Conservation (phyloP, 1,140 invertebrate species). For the Lepidurus packardi region DNA sequence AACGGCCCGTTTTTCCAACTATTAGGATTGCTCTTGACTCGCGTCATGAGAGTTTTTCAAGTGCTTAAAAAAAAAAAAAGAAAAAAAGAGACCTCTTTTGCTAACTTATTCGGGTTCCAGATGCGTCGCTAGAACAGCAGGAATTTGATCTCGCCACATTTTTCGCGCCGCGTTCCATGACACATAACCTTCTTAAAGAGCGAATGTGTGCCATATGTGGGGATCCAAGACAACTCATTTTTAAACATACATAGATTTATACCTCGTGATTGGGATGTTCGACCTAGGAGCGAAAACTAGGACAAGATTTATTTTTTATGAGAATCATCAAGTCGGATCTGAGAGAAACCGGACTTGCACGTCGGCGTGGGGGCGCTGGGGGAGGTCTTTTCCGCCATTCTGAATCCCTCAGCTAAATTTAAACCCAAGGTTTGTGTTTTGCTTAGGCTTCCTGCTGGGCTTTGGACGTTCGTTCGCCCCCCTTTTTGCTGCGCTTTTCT, state of each 20-base stretch:
- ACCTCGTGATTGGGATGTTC: neutral
- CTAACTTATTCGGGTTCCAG: neutral
- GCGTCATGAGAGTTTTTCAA: neutral
- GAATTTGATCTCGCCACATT: neutral
- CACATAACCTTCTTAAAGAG: neutral
- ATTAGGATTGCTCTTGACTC: conserved; percentile 9
- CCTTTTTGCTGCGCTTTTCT: neutral
- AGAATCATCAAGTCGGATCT: conserved; percentile 28
- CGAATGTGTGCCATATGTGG: no score
- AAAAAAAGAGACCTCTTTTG: neutral
- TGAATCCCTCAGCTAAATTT: conserved; percentile 19
- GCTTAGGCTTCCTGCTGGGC: neutral
- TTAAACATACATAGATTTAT: neutral
- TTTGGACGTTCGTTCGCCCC: neutral
- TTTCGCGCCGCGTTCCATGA: conserved; percentile 2
- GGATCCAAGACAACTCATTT: no score
- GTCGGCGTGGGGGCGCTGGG: conserved; percentile 1
- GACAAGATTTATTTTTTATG: conserved; percentile 29
- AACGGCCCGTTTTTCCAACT: neutral
- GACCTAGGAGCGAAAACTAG: neutral
- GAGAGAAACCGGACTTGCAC: neutral
- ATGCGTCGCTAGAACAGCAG: neutral
- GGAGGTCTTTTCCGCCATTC: conserved; percentile 18
- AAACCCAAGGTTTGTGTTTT: conserved; percentile 15
- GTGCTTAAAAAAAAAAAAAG: neutral